Evolutionary conservation across 1,140 invertebrate species (phyloP).

Genomic region (Dinothrombium tinctorium): DNA sequence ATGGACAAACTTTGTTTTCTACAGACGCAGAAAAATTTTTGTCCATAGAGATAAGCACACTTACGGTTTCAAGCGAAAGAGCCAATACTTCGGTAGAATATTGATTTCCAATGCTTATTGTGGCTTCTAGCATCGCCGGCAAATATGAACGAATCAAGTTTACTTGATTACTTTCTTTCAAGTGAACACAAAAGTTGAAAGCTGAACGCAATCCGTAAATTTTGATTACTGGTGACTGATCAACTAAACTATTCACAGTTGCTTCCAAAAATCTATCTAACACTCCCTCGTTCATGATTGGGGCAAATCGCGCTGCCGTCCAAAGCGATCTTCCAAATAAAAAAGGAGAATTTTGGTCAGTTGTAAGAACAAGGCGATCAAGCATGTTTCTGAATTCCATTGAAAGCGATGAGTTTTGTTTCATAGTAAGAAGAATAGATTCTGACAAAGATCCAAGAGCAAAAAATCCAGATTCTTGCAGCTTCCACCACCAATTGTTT

Average conservation of each 20-base stretch:
- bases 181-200: slow-evolving; percentile 29
- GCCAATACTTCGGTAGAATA: slow-evolving; percentile 35
- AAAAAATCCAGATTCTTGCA: slow-evolving; percentile 44
- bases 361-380: neutral
- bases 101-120: slow-evolving; percentile 27
- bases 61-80: slow-evolving; percentile 38
- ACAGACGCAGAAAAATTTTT: slow-evolving; percentile 36
- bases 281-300: slow-evolving; percentile 28
- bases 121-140: slow-evolving; percentile 26
- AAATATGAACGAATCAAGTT: slow-evolving; percentile 26
- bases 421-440: slow-evolving; percentile 26
- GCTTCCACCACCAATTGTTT: slow-evolving; percentile 34
- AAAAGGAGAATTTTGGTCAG: slow-evolving; percentile 27
- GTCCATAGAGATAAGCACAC: slow-evolving; percentile 39
- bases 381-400: slow-evolving; percentile 8
- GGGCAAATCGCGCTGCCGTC: slow-evolving; percentile 38
- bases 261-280: slow-evolving; percentile 32
- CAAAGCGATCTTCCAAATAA: slow-evolving; percentile 44
- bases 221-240: slow-evolving; percentile 26
- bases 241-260: slow-evolving; percentile 33
- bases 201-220: slow-evolving; percentile 26
- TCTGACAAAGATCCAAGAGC: slow-evolving; percentile 33
- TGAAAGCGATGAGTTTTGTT: slow-evolving; percentile 1
- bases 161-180: slow-evolving; percentile 23
- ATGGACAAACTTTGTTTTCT: slow-evolving; percentile 38